Evolutionary conservation across 2,888 invertebrate species (phyloP), one percentile per base, ranked within the genome.

Genomic region (Calameuta filiformis): DNA sequence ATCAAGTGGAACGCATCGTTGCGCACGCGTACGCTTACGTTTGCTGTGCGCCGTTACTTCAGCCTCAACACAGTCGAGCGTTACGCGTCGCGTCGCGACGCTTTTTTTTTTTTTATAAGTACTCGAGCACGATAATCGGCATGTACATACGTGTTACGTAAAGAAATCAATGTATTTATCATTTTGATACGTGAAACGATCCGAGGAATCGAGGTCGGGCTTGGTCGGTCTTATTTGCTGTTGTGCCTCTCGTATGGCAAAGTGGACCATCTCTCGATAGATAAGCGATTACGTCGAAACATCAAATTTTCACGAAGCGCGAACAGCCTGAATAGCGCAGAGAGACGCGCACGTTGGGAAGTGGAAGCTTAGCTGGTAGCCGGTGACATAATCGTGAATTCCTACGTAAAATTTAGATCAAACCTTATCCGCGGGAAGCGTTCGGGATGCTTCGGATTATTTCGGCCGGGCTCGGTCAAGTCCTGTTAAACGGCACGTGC

Each of bases 381-480:
- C 75, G 81, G 79, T 81, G 79, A 78, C 78, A 82, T 80, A 83
- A 81, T 77, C 81, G 82, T 83, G 82, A 80, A 83, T 35, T 76
- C 56, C 56, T 23, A 34, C 33, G 79, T 75, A 80, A 81, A 83
- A 84, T 83, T 83, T 82, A 81, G 83, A 82, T 81, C 79, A 23
- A 56, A 56, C 23, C 23, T 56, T 56, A 56, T 56, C 23, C 23
- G 9, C 23, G 23, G 1, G 2, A 56, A 2, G 56, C 23, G 56
- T 23, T 56, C 56, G 56, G 56, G 23, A 2, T 2, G 23, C 23
- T 56, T 56, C 56, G 56, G 9, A 23, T 56, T 56, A 56, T 56
- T 23, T 56, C 56, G 56, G 56, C 56, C 23, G 2, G 56, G 23
- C 56, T 56, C 56, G 56, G 23, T 56, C 23, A 23, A 23, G 23